These are phyloP conservation scores for Drosophila nr. medialis DNA, from an alignment of 2,888 invertebrate genomes.

Conservation along the genomic window DNA sequence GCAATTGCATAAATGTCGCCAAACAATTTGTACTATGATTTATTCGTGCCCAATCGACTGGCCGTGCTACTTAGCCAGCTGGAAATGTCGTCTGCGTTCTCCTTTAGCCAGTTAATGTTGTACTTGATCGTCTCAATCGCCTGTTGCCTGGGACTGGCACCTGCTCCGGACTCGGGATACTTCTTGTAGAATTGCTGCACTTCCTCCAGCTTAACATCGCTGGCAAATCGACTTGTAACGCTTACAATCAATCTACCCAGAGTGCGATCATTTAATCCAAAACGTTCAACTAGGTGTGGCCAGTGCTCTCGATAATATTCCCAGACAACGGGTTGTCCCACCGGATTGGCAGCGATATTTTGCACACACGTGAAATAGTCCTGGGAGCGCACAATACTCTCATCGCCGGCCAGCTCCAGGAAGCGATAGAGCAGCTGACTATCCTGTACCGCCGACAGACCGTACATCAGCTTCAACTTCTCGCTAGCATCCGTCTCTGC, in stretches of 20 bases:
- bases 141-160: constrained; percentile 88
- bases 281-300: constrained; percentile 89
- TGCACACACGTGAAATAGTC: constrained; percentile 91
- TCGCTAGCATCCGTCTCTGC: constrained; percentile 91
- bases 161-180: constrained; percentile 94
- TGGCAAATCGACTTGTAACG: constrained; percentile 89
- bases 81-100: constrained; percentile 86
- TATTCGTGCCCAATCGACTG: constrained; percentile 34
- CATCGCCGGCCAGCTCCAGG: constrained; percentile 89
- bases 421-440: constrained; percentile 88
- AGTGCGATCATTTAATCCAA: constrained; percentile 91
- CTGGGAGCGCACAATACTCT: constrained; percentile 90
- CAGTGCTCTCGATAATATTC: constrained; percentile 92
- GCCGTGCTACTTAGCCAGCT: constrained; percentile 86
- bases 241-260: constrained; percentile 90
- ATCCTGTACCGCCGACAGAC: constrained; percentile 89
- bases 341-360: constrained; percentile 89
- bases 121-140: constrained; percentile 91
- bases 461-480: constrained; percentile 89
- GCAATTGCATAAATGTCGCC: neutral
- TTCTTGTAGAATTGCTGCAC: constrained; percentile 90
- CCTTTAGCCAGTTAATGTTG: constrained; percentile 91
- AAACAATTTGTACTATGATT: constrained; percentile 17
- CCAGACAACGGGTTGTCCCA: constrained; percentile 92
- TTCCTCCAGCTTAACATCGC: constrained; percentile 89